phyloP scores from a whole-genome alignment of 2,113 vertebrate genomes.

The Polyodon spathula region DNA sequence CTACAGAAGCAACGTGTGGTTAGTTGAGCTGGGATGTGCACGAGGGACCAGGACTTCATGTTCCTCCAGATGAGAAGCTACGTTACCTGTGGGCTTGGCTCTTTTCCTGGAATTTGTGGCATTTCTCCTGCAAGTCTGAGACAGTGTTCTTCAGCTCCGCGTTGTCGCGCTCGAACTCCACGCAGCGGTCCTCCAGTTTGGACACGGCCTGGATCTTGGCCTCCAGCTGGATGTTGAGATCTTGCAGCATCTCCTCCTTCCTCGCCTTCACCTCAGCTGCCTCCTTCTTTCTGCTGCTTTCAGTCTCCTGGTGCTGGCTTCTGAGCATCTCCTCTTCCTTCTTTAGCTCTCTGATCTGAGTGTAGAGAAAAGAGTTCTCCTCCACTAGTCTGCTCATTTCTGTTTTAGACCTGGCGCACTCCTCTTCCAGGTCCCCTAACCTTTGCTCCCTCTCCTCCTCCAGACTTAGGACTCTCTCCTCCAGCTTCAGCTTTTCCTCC shows the following conservation, averaged over 20 bases:
- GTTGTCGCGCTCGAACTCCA: constrained; percentile 42
- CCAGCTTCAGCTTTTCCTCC: constrained; percentile 27
- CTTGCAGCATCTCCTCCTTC: constrained; percentile 27
- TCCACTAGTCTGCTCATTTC: background rate
- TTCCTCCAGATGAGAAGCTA: constrained; percentile 17
- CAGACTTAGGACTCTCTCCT: no score
- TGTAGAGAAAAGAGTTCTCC: background rate
- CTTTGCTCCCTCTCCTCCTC: no score
- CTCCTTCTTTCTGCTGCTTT: background rate
- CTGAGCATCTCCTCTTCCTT: background rate
- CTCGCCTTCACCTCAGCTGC: background rate
- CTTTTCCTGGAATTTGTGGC: constrained; percentile 53
- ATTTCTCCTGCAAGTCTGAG: constrained; percentile 55
- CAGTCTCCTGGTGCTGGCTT: background rate
- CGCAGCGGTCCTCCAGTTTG: constrained; percentile 26
- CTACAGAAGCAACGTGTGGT: constrained; percentile 23
- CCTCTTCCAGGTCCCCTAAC: accelerated
- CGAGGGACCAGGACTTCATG: constrained; percentile 20
- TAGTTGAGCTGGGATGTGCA: constrained; percentile 11
- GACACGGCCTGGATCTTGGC: constrained; percentile 26
- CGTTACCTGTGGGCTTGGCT: constrained; percentile 79
- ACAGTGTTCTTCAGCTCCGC: constrained; percentile 40
- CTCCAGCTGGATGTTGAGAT: constrained; percentile 29
- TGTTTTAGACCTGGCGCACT: accelerated
- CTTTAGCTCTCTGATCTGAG: background rate